Conservation (phyloP, 2,113 vertebrate genomes). For the Seriola rivoliana region DNA sequence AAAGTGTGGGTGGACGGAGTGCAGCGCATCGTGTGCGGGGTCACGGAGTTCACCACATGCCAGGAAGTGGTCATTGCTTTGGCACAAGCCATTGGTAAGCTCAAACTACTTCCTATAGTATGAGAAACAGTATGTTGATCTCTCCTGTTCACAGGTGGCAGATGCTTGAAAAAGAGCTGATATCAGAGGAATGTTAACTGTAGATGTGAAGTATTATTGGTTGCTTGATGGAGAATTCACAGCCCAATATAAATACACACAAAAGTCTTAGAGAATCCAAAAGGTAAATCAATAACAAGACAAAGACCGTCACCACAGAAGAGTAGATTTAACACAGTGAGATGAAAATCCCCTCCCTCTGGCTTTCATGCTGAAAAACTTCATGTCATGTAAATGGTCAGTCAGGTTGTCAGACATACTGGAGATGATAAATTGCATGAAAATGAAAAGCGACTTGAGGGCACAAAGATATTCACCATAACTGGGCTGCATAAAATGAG, state of each 20-base stretch:
- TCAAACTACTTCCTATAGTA: background rate
- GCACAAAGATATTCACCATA: conserved; percentile 60
- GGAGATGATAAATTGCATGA: conserved; percentile 61
- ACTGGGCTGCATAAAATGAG: conserved; percentile 41
- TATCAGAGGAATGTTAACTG: background rate
- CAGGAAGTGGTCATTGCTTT: conserved; percentile 98
- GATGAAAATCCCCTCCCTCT: conserved; percentile 15
- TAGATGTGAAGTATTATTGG: background rate
- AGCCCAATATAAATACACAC: background rate
- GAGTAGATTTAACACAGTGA: background rate
- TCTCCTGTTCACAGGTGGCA: background rate
- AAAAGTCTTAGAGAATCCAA: background rate
- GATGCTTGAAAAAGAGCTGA: background rate
- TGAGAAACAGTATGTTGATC: background rate
- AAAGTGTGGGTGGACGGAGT: conserved; percentile 99
- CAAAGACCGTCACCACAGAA: background rate
- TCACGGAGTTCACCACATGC: conserved; percentile 97
- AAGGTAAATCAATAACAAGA: background rate
- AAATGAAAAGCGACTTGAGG: conserved; percentile 71
- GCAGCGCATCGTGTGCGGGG: conserved; percentile 96
- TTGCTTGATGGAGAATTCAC: background rate
- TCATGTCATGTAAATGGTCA: conserved; percentile 8
- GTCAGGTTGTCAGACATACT: conserved; percentile 45
- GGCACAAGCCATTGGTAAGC: conserved; percentile 97
- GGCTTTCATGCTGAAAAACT: background rate